Conservation (phyloP, 2,888 invertebrate genomes). For the Mimachlamys varia region DNA sequence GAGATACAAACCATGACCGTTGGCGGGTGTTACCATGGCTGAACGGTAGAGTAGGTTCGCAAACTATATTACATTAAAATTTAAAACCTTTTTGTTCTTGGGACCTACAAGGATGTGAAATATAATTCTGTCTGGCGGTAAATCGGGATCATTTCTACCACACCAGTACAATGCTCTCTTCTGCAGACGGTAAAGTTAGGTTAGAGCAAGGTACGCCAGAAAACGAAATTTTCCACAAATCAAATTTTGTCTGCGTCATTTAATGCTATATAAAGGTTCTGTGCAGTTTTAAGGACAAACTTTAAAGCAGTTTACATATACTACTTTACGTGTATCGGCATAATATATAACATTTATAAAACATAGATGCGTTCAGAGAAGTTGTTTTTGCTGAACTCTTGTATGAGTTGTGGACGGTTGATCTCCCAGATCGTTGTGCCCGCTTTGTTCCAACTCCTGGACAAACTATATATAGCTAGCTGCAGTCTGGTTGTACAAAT, state of each 20-base stretch:
- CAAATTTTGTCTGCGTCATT: background rate
- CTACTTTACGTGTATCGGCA: too few relatives aligned
- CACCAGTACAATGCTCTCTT: background rate
- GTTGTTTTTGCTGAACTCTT: background rate
- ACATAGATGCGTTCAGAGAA: background rate
- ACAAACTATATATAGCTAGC: too few relatives aligned
- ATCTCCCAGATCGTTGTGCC: too few relatives aligned
- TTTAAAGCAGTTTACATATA: background rate
- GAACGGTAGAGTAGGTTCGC: background rate
- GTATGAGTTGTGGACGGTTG: too few relatives aligned
- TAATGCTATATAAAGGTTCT: background rate
- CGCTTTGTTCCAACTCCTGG: too few relatives aligned
- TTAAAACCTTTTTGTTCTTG: background rate
- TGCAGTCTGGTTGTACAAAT: too few relatives aligned
- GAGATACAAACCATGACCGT: background rate
- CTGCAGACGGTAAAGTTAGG: background rate
- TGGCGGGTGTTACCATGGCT: background rate
- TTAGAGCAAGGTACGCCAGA: background rate
- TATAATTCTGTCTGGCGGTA: background rate
- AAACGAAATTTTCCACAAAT: background rate
- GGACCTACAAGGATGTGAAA: background rate
- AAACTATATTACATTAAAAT: background rate
- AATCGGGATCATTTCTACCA: background rate
- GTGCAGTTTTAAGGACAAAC: background rate
- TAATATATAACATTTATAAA: background rate